phyloP scores from a whole-genome alignment of 2,113 vertebrate genomes.

The Microcebus tavaratra region DNA sequence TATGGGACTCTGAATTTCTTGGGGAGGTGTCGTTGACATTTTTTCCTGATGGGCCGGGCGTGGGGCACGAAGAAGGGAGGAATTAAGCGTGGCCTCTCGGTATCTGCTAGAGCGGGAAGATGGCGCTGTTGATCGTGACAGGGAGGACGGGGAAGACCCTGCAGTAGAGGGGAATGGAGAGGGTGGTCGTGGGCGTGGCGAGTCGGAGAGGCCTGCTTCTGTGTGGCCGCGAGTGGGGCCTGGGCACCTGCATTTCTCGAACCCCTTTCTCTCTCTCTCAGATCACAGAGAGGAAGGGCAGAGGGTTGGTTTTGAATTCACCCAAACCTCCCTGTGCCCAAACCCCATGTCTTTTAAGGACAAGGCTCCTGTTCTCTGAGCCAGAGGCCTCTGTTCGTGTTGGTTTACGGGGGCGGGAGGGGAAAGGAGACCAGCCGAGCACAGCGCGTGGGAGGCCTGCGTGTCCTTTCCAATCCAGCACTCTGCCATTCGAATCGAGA shows the following conservation, averaged over 20 bases:
- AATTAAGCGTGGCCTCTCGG: neutral
- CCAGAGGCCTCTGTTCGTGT: neutral
- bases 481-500: neutral
- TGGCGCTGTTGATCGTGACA: neutral
- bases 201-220: neutral
- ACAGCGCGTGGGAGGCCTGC: neutral
- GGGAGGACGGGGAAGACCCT: neutral
- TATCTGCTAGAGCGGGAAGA: neutral
- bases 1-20: rapidly evolving
- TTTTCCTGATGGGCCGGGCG: neutral
- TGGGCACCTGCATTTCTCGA: neutral
- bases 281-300: neutral
- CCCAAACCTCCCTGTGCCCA: neutral
- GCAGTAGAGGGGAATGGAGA: rapidly evolving
- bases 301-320: neutral
- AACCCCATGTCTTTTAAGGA: neutral
- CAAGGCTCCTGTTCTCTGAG: neutral
- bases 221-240: rapidly evolving
- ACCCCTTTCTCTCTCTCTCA: neutral
- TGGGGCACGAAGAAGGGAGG: neutral
- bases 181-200: neutral
- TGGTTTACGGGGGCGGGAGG: rapidly evolving
- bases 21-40: neutral
- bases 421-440: neutral
- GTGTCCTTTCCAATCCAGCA: neutral